These are phyloP conservation scores for Ranitomeya variabilis DNA, from an alignment of 2,113 vertebrate species.

Conservation along the genomic window DNA sequence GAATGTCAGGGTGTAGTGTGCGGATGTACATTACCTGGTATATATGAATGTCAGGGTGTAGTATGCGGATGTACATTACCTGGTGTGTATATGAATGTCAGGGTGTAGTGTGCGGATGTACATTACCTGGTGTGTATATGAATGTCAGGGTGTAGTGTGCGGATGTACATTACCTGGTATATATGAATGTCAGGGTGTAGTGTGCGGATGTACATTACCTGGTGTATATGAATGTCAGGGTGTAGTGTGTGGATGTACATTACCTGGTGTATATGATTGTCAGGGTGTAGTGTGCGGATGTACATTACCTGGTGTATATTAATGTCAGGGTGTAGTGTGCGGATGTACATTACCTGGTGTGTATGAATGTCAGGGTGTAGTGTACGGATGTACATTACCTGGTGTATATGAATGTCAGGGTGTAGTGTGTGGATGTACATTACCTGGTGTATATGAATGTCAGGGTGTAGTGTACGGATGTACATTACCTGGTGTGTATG, in stretches of 20 bases:
- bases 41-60: neutral
- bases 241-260: neutral
- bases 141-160: neutral
- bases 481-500: neutral
- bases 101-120: neutral
- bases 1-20: neutral
- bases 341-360: neutral
- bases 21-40: neutral
- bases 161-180: neutral
- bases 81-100: neutral
- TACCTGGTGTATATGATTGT: too few relatives aligned
- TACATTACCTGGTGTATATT: too few relatives aligned
- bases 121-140: neutral
- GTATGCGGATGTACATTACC: neutral
- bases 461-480: neutral
- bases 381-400: neutral
- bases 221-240: too few relatives aligned
- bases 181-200: neutral
- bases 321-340: neutral
- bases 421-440: neutral
- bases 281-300: too few relatives aligned
- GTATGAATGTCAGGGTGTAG: neutral
- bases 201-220: neutral
- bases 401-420: neutral
- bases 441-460: neutral